Percentiles rank a stretch among this genome's conserved stretches.
Evolutionary conservation across 2,113 vertebrate genomes (phyloP).

Genomic region (Vombatus ursinus): DNA sequence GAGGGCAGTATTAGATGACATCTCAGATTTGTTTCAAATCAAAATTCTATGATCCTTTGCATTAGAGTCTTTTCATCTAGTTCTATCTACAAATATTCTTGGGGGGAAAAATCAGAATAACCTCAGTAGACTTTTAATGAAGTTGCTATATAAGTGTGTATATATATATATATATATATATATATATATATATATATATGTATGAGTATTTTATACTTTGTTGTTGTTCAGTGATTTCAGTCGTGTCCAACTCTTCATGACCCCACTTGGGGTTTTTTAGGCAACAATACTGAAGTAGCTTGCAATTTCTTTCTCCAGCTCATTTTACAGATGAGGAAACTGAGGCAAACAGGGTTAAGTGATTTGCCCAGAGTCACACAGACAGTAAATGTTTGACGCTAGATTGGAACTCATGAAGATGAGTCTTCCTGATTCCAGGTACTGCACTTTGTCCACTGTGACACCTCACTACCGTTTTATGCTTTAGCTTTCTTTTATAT

Average conservation of each 20-base stretch:
- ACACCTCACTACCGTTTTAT: neutral
- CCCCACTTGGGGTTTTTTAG: neutral
- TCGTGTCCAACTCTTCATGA: neutral
- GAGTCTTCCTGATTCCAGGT: neutral
- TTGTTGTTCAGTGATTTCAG: neutral
- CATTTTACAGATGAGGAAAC: neutral
- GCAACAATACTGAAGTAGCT: neutral
- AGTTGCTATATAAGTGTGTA: neutral
- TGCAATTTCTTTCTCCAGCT: neutral
- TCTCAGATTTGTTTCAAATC: neutral
- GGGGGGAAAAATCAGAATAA: neutral
- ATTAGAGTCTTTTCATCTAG: neutral
- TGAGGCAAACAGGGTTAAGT: neutral
- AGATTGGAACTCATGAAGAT: neutral
- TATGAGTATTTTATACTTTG: neutral
- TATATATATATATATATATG: no score
- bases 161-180: no score
- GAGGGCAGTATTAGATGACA: neutral
- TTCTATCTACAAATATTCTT: neutral
- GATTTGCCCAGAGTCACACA: neutral
- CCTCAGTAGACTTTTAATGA: neutral
- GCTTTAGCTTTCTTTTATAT: neutral
- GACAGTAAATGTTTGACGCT: neutral
- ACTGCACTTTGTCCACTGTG: neutral
- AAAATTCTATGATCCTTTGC: neutral